Conservation (phyloP, 2,888 invertebrate species). For the Phyllotreta striolata region DNA sequence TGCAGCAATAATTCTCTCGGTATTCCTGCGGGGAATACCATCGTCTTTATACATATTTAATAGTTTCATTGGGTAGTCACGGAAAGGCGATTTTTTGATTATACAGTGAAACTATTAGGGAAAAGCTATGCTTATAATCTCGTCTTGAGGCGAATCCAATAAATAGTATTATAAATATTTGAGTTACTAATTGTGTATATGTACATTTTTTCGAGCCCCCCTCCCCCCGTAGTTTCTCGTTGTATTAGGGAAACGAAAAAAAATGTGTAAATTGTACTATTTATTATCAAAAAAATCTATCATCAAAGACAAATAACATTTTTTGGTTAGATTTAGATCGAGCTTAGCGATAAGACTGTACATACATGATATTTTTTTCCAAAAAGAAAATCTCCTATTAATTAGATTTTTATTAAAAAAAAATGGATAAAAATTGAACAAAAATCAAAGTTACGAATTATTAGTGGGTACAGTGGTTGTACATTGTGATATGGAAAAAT, state of each 20-base stretch:
- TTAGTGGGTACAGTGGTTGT: constrained; percentile 54
- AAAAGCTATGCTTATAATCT: constrained; percentile 22
- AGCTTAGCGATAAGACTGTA: constrained; percentile 56
- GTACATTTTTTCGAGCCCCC: constrained; percentile 46
- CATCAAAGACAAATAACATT: constrained; percentile 48
- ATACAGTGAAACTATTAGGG: constrained; percentile 21
- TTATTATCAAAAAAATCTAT: constrained; percentile 42
- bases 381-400: constrained; percentile 32
- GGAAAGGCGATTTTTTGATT: constrained; percentile 2
- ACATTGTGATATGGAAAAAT: constrained; percentile 55
- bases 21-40: too few relatives aligned
- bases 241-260: constrained; percentile 29
- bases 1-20: too few relatives aligned
- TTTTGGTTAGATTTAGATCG: constrained; percentile 47
- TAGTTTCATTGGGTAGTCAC: constrained; percentile 14
- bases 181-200: constrained; percentile 45
- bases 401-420: constrained; percentile 30
- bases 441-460: constrained; percentile 52
- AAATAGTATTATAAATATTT: constrained; percentile 43
- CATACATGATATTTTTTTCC: constrained; percentile 48
- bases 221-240: constrained; percentile 4
- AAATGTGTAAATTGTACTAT: constrained; percentile 46
- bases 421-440: neutral
- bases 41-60: neutral
- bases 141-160: constrained; percentile 20